These are phyloP conservation scores for Danionella cerebrum DNA, from an alignment of 2,113 vertebrate species.

Conservation along the genomic window DNA sequence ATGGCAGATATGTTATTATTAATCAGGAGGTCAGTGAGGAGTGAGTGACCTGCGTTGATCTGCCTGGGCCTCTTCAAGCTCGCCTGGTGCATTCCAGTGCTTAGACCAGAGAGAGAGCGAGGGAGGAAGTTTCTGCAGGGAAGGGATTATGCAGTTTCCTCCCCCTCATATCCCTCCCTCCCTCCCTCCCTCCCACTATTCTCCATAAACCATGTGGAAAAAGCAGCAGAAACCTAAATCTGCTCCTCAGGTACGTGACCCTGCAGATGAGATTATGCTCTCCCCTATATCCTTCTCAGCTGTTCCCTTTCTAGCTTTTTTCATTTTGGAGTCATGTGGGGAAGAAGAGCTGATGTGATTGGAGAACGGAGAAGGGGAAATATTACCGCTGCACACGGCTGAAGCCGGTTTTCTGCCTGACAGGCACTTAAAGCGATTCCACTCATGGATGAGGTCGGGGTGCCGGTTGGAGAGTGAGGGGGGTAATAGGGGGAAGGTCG, in stretches of 20 bases:
- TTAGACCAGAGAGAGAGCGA: conserved; percentile 56
- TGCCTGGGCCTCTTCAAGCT: conserved; percentile 85
- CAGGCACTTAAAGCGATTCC: conserved; percentile 23
- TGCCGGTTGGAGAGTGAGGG: not conserved
- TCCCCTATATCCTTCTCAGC: conserved; percentile 5
- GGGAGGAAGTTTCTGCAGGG: conserved; percentile 64
- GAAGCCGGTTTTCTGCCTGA: conserved; percentile 33
- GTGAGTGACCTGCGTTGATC: conserved; percentile 83
- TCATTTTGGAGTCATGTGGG: conserved; percentile 21
- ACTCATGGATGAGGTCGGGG: conserved; percentile 34
- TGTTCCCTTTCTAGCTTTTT: not conserved
- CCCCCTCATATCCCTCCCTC: conserved; percentile 60
- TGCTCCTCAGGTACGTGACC: conserved; percentile 26
- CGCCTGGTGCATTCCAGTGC: conserved; percentile 87
- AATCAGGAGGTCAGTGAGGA: conserved; percentile 89
- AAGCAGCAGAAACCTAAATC: conserved; percentile 24
- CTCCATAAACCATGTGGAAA: conserved; percentile 23
- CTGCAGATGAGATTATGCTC: conserved; percentile 12
- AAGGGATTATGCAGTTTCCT: conserved; percentile 88
- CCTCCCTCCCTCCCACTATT: conserved; percentile 39
- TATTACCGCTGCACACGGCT: conserved; percentile 31
- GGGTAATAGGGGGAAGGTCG: conserved; percentile 13
- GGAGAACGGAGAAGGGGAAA: conserved; percentile 28
- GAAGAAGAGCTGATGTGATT: conserved; percentile 29
- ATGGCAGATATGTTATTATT: conserved; percentile 57